phyloP scores from a whole-genome alignment of 2,797 vertebrate genomes.

The Poecilia gillii region DNA sequence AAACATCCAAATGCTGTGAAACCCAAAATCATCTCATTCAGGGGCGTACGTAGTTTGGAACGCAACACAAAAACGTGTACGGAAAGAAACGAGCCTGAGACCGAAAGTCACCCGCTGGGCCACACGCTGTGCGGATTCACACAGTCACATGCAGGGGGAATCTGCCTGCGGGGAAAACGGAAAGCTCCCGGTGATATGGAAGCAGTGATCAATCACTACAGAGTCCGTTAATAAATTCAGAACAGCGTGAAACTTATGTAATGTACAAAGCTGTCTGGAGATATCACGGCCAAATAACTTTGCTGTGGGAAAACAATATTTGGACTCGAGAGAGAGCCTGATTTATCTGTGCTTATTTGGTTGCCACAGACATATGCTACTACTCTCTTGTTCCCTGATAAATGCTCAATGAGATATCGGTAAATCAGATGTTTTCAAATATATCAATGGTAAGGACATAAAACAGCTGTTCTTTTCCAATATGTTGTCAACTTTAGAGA shows the following conservation, averaged over 20 bases:
- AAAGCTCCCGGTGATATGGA: background rate
- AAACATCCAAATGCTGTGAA: constrained; percentile 7
- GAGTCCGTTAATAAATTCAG: constrained; percentile 2
- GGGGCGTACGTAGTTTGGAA: background rate
- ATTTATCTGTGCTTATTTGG: background rate
- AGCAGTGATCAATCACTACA: constrained; percentile 14
- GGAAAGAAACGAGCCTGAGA: background rate
- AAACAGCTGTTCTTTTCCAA: background rate
- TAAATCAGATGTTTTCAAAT: background rate
- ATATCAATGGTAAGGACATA: no score
- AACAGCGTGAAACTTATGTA: constrained; percentile 10
- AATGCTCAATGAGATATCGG: background rate
- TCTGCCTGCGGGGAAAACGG: background rate
- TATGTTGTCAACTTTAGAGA: background rate
- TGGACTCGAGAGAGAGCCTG: background rate
- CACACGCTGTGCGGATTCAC: background rate
- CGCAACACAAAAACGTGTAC: background rate
- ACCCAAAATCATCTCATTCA: constrained; percentile 8
- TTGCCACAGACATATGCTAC: constrained; percentile 2
- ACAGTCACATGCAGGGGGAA: background rate
- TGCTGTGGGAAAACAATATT: background rate
- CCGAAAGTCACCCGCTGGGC: background rate
- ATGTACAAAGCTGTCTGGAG: constrained; percentile 9
- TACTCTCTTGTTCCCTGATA: background rate
- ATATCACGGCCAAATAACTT: background rate